Conservation (phyloP, 53 echinoderm and acorn worm species). For the Stichopus horrens region DNA sequence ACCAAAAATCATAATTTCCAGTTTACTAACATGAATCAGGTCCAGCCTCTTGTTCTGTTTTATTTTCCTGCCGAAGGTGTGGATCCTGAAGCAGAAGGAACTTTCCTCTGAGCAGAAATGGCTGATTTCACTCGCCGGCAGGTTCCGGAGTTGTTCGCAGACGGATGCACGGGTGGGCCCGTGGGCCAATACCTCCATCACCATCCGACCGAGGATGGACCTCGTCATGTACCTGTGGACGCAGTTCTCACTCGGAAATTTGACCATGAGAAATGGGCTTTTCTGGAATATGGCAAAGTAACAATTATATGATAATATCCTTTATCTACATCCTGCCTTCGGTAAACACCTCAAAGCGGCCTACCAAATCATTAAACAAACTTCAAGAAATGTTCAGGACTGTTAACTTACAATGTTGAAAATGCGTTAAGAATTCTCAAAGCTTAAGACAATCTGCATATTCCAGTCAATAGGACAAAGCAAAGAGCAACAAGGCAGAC, state of each 20-base stretch:
- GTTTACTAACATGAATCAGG: constrained; percentile 55
- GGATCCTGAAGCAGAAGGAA: constrained; percentile 82
- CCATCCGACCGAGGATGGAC: constrained; percentile 65
- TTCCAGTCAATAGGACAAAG: background rate
- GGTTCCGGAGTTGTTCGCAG: constrained; percentile 52
- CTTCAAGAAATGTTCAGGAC: too few species aligned
- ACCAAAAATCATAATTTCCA: too few species aligned
- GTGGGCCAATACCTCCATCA: constrained; percentile 92
- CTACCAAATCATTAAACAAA: too few species aligned
- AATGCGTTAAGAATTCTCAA: too few species aligned
- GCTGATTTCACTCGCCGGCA: constrained; percentile 45
- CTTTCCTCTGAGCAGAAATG: constrained; percentile 56
- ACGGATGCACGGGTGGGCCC: constrained; percentile 70
- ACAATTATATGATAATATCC: background rate
- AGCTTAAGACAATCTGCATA: background rate
- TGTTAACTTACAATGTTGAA: too few species aligned
- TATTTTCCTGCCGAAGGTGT: constrained; percentile 76
- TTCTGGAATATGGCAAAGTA: constrained; percentile 28
- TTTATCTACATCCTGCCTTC: background rate
- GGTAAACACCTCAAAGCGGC: too few species aligned
- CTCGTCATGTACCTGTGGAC: constrained; percentile 76
- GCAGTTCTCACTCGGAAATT: constrained; percentile 65
- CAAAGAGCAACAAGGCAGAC: too few species aligned
- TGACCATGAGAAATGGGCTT: constrained; percentile 79
- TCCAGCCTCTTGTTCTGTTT: constrained; percentile 48